phyloP scores from a whole-genome alignment of 2,113 vertebrate genomes.

The Carettochelys insculpta region DNA sequence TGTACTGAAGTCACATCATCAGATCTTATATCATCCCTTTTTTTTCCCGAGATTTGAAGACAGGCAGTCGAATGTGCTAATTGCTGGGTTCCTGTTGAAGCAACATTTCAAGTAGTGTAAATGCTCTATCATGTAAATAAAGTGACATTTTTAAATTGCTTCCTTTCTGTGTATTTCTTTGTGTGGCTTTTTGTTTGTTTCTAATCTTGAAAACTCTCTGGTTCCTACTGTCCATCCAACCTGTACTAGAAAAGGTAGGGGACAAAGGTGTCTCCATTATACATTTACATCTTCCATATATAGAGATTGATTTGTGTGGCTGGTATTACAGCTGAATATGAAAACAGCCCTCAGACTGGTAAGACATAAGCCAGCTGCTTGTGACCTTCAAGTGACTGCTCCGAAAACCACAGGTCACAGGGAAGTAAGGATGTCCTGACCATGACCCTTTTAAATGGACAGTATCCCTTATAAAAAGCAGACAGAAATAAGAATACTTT shows the following conservation, averaged over 20 bases:
- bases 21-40: background rate
- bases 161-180: slow-evolving; percentile 6
- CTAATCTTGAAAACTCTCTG: background rate
- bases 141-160: slow-evolving; percentile 41
- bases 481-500: background rate
- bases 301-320: background rate
- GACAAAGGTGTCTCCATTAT: background rate
- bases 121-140: slow-evolving; percentile 70
- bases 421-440: background rate
- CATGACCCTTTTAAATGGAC: background rate
- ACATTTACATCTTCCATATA: background rate
- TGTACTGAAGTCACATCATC: slow-evolving; percentile 24
- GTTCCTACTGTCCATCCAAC: background rate
- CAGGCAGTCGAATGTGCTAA: background rate
- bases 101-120: slow-evolving; percentile 18
- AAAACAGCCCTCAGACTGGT: background rate
- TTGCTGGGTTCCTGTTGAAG: slow-evolving; percentile 28
- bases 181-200: slow-evolving; percentile 13
- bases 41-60: slow-evolving; percentile 23
- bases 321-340: background rate
- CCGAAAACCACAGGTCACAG: background rate
- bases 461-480: background rate
- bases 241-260: background rate
- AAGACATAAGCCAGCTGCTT: background rate
- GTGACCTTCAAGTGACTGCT: background rate